Evolutionary conservation across 2,113 vertebrate species (phyloP), one percentile per base, ranked within the genome.

Genomic region (Nerophis lumbriciformis): DNA sequence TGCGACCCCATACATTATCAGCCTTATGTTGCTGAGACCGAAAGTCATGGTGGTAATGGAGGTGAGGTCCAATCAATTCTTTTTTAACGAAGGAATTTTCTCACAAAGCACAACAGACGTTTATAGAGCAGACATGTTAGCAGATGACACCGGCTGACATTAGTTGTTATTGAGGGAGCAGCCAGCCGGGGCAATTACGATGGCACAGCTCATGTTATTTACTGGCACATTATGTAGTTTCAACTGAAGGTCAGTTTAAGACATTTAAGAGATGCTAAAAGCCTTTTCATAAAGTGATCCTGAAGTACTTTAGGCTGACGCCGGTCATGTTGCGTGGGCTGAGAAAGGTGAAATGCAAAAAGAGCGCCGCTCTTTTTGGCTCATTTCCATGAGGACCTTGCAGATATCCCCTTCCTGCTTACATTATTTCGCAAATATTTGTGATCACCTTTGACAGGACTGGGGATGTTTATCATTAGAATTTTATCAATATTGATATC

Each of bases 331-430:
- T 72, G 89, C 67, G 75, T 85, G 81, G 85, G 45, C 78, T 70
- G 73, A 66, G 62, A 53, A 83, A 63, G 84, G 67, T 78, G 76
- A 90, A 90, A 92, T 89, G 80, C 77, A 92, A 89, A 93, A 87
- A 77, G 71, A 75, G 57, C 72, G 77, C 77, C 71, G 5, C 52
- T 54, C 14, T 76, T 76, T 28, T 81, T 90, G 89, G 86, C 85
- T 49, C 12, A 2, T 36, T 61, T 85, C 84, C 88, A 84, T 65
- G 55, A 69, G 65, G 61, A 68, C 73, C 87, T 62, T 76, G 68
- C 53, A 50, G 53, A 55, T 36, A 64, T 68, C 67, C 42, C 53
- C 48, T 45, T 49, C 36, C 36, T 62, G 48, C 28, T 66, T 48
- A 35, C 14, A 10, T 53, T 74, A 51, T 50, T 67, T 62, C 36